phyloP scores from a whole-genome alignment of 2,113 vertebrate species.

The Cyrtonyx montezumae region DNA sequence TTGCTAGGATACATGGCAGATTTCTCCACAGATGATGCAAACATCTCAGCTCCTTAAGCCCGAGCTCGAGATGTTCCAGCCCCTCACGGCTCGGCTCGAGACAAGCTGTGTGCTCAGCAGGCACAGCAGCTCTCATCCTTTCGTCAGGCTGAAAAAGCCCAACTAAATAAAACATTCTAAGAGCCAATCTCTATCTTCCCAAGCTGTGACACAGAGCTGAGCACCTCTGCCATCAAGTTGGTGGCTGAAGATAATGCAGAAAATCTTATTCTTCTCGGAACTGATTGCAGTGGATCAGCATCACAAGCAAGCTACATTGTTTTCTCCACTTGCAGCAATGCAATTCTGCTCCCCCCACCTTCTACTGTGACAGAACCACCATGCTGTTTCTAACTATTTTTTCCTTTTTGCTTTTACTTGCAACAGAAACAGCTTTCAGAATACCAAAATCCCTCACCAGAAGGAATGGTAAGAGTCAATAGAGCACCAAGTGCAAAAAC shows the following conservation, averaged over 20 bases:
- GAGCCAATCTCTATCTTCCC: background rate
- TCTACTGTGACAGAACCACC: rapidly evolving
- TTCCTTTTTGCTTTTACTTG: background rate
- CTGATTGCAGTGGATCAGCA: rapidly evolving
- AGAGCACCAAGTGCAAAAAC: background rate
- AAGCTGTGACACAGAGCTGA: background rate
- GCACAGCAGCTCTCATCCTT: background rate
- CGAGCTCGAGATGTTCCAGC: background rate
- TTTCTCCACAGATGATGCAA: constrained; percentile 30
- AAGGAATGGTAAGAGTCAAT: rapidly evolving
- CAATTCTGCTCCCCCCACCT: background rate
- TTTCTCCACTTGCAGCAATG: background rate
- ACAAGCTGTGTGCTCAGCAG: background rate
- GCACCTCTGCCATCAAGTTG: background rate
- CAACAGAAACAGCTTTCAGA: background rate
- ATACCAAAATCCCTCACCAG: background rate
- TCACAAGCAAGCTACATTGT: background rate
- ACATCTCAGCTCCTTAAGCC: background rate
- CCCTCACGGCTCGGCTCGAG: background rate
- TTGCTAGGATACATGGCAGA: constrained; percentile 42
- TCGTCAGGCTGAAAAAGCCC: background rate
- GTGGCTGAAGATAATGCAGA: background rate
- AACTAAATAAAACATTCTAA: background rate
- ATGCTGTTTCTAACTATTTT: background rate
- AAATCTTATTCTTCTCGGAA: background rate